phyloP scores from a whole-genome alignment of 2,888 invertebrate species.

The Stenolophus ochropezus region DNA sequence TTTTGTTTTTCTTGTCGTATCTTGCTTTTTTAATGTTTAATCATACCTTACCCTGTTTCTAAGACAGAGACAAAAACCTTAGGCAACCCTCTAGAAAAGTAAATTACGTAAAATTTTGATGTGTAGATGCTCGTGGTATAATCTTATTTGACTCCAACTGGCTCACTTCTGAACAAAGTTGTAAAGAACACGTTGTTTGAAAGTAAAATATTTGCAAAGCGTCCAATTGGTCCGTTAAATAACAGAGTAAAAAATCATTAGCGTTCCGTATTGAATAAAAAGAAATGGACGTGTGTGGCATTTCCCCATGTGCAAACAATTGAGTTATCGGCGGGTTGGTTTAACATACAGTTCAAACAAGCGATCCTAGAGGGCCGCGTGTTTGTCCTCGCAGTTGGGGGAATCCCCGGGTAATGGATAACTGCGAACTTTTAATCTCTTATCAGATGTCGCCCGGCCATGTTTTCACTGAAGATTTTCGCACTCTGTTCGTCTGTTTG shows the following conservation, averaged over 20 bases:
- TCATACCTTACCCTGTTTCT: too few species aligned
- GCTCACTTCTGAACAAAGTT: too few species aligned
- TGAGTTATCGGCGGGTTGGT: slow-evolving; percentile 29
- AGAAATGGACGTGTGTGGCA: not conserved
- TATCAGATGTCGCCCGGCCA: slow-evolving; percentile 40
- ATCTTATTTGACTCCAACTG: too few species aligned
- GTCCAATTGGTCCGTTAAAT: not conserved
- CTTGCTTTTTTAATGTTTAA: too few species aligned
- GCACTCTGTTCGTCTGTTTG: slow-evolving; percentile 15
- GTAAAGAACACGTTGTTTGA: not conserved
- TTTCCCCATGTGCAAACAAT: slow-evolving; percentile 2
- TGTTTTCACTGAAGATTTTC: slow-evolving; percentile 26
- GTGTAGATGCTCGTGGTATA: too few species aligned
- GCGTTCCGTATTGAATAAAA: not conserved
- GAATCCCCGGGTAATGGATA: slow-evolving; percentile 48
- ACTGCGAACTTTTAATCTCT: slow-evolving; percentile 52
- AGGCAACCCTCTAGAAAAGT: too few species aligned
- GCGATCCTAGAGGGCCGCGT: slow-evolving; percentile 10
- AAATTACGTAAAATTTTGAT: too few species aligned
- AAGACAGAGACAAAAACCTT: too few species aligned
- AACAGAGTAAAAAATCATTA: not conserved
- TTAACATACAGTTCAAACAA: slow-evolving; percentile 51
- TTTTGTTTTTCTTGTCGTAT: too few species aligned
- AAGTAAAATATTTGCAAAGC: not conserved
- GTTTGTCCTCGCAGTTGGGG: slow-evolving; percentile 29